Evolutionary conservation across 2,888 invertebrate species (phyloP).

Genomic region (Drosophila seclusa): DNA sequence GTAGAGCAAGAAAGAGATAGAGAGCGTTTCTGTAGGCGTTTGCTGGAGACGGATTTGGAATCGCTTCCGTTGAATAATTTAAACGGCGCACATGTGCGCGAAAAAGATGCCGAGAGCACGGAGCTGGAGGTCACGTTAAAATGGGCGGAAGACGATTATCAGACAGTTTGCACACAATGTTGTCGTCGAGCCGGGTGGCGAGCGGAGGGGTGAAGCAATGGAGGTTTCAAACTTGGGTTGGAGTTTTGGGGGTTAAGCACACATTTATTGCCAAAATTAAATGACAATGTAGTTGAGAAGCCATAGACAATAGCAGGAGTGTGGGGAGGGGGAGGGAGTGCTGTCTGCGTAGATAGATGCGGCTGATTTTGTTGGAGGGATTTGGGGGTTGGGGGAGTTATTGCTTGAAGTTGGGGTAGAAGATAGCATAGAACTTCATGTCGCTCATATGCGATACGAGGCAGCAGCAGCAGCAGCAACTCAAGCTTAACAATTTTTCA

Average conservation of each 20-base stretch:
- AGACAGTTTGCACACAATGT: slow-evolving; percentile 81
- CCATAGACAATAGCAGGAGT: slow-evolving; percentile 30
- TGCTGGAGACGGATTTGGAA: slow-evolving; percentile 31
- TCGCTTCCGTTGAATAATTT: slow-evolving; percentile 77
- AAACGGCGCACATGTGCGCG: slow-evolving; percentile 74
- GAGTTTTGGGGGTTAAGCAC: slow-evolving; percentile 27
- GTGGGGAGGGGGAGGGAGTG: not conserved
- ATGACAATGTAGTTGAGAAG: slow-evolving; percentile 80
- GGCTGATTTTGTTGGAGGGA: slow-evolving; percentile 26
- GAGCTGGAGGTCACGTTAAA: slow-evolving; percentile 66
- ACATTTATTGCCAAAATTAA: slow-evolving; percentile 82
- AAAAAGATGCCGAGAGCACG: slow-evolving; percentile 27
- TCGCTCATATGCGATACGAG: slow-evolving; percentile 41
- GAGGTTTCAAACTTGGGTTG: not conserved
- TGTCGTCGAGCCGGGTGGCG: slow-evolving; percentile 37
- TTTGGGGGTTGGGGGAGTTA: not conserved
- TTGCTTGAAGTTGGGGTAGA: not conserved
- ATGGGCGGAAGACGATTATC: slow-evolving; percentile 82
- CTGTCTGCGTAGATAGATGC: slow-evolving; percentile 52
- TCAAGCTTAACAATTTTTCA: slow-evolving; percentile 71
- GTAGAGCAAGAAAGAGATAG: not conserved
- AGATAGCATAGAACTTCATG: slow-evolving; percentile 23
- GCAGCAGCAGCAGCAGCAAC: slow-evolving; percentile 21
- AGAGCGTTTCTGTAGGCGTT: slow-evolving; percentile 4
- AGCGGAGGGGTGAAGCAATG: not conserved